These are phyloP conservation scores for Acleris cristana DNA, from an alignment of 2,888 invertebrate genomes.

Conservation along the genomic window DNA sequence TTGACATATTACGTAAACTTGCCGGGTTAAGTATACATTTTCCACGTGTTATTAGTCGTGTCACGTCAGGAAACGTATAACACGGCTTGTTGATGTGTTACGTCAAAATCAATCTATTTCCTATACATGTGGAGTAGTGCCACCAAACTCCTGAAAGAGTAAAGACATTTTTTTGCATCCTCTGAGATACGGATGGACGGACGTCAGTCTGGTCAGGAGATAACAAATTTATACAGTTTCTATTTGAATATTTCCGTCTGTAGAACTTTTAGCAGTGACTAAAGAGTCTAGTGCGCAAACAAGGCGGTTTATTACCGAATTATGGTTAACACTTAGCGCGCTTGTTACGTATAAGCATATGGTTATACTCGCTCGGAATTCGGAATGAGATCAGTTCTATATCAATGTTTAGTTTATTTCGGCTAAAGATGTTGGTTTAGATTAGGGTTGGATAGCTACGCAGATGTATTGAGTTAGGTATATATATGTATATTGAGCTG, in stretches of 20 bases:
- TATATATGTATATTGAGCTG: background rate
- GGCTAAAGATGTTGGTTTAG: background rate
- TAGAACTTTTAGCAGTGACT: slow-evolving; percentile 4
- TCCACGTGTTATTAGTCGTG: too few relatives aligned
- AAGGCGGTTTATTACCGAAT: slow-evolving; percentile 10
- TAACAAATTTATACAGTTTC: too few relatives aligned
- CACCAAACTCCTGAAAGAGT: too few relatives aligned
- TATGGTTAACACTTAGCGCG: slow-evolving; percentile 1
- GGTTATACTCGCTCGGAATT: background rate
- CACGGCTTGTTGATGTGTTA: too few relatives aligned
- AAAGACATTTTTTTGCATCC: too few relatives aligned
- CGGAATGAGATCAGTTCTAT: slow-evolving; percentile 18
- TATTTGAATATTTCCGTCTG: background rate
- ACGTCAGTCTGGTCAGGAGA: too few relatives aligned
- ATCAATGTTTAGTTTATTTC: slow-evolving; percentile 14
- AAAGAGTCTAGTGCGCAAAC: background rate
- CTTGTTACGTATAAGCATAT: background rate
- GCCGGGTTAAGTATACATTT: too few relatives aligned
- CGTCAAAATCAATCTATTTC: too few relatives aligned
- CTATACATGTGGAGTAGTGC: too few relatives aligned
- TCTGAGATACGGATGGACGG: too few relatives aligned
- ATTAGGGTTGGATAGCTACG: background rate
- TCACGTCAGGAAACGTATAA: too few relatives aligned
- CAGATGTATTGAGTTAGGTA: background rate
- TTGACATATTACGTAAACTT: too few relatives aligned